Percentiles rank a stretch among this genome's conserved stretches.
Conservation (phyloP, 2,113 vertebrate species). For the Sebastes fasciatus region DNA sequence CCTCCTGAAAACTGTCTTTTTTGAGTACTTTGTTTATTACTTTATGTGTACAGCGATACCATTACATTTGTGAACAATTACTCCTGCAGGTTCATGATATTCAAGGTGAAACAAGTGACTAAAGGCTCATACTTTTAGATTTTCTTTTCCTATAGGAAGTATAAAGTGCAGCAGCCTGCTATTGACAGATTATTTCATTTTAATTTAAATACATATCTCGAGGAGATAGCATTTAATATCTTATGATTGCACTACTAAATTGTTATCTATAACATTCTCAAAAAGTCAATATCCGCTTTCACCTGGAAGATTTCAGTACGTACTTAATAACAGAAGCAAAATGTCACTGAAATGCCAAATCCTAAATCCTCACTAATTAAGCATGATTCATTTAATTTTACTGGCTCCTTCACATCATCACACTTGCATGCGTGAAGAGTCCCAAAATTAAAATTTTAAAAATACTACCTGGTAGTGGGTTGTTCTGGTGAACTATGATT, state of each 20-base stretch:
- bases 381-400: conserved; percentile 25
- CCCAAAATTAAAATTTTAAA: neutral
- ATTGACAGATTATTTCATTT: neutral
- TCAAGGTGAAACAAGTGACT: too few relatives aligned
- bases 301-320: conserved; percentile 13
- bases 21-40: neutral
- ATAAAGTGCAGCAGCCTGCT: neutral
- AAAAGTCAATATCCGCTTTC: conserved; percentile 22
- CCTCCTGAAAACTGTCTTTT: neutral
- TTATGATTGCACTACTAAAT: neutral
- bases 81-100: neutral
- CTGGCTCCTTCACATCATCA: neutral
- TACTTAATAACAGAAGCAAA: conserved; percentile 24
- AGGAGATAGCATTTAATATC: neutral
- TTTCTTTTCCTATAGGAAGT: neutral
- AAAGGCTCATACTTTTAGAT: too few relatives aligned
- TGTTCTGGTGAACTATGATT: neutral
- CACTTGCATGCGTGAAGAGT: neutral
- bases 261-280: conserved; percentile 10
- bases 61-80: neutral
- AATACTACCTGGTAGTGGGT: neutral
- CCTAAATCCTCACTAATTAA: conserved; percentile 30
- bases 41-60: neutral
- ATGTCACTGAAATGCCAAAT: conserved; percentile 58
- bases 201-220: neutral